Evolutionary conservation across 2,797 vertebrate species (phyloP).

Genomic region (Octomys mimax): DNA sequence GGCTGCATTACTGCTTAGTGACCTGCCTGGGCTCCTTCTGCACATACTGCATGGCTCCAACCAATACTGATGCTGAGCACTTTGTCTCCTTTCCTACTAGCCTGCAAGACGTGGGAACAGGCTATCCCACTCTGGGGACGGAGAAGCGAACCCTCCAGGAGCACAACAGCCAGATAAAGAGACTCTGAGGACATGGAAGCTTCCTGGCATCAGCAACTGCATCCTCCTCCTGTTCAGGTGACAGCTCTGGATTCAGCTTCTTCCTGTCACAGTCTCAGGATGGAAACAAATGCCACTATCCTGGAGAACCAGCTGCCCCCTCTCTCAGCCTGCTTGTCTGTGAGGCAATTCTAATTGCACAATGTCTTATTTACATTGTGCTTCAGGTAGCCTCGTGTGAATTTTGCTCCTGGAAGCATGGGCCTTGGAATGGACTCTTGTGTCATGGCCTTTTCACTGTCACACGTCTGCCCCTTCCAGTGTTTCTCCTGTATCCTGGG

Average conservation of each 20-base stretch:
- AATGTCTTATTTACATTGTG: background rate
- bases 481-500: accelerated
- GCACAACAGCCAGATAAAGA: background rate
- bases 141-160: background rate
- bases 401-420: background rate
- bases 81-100: background rate
- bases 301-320: background rate
- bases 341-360: background rate
- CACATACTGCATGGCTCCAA: background rate
- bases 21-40: background rate
- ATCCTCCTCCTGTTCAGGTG: background rate
- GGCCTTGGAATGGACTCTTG: background rate
- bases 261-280: background rate
- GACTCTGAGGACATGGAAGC: background rate
- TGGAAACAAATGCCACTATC: background rate
- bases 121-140: accelerated
- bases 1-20: background rate
- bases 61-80: background rate
- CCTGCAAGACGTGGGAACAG: background rate
- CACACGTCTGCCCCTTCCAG: background rate
- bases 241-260: background rate
- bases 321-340: background rate
- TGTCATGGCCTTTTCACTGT: accelerated
- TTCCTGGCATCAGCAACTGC: background rate
- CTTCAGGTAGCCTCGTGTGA: background rate